These are phyloP conservation scores for Toxonevra muliebris DNA, from an alignment of 2,888 invertebrate species.

Conservation along the genomic window DNA sequence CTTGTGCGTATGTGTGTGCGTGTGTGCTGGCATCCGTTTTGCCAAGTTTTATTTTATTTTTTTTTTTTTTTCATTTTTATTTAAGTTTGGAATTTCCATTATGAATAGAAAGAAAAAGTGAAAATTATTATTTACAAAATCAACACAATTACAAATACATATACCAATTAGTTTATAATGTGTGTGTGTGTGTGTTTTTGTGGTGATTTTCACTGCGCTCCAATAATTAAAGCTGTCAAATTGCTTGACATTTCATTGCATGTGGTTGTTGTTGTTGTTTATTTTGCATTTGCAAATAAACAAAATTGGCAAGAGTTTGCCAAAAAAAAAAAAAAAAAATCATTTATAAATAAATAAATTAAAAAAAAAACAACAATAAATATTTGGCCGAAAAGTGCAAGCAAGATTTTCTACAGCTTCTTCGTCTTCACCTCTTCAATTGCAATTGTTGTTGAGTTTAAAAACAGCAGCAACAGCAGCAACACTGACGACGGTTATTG, in stretches of 20 bases:
- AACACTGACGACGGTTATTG: background rate
- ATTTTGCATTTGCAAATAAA: background rate
- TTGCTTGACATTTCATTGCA: background rate
- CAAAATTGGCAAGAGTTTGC: background rate
- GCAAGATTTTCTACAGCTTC: background rate
- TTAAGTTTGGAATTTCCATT: no score
- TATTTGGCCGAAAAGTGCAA: no score
- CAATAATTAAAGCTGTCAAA: slow-evolving; percentile 19
- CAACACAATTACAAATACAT: no score
- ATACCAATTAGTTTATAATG: no score
- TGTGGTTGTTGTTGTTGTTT: slow-evolving; percentile 1
- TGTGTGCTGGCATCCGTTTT: no score
- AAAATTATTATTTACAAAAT: no score
- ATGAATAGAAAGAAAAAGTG: no score
- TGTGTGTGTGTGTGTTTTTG: background rate
- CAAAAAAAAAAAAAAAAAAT: background rate
- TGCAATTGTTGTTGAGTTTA: background rate
- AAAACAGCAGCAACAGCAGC: background rate
- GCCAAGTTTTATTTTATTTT: no score
- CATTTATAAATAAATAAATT: background rate
- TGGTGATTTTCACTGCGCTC: slow-evolving; percentile 23
- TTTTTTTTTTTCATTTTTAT: no score
- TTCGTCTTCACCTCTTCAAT: background rate
- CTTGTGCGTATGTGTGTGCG: no score
- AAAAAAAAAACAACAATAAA: background rate